These are phyloP conservation scores for Dendronephthya gigantea DNA, from an alignment of 64 coral and sea anemone genomes.

Conservation along the genomic window DNA sequence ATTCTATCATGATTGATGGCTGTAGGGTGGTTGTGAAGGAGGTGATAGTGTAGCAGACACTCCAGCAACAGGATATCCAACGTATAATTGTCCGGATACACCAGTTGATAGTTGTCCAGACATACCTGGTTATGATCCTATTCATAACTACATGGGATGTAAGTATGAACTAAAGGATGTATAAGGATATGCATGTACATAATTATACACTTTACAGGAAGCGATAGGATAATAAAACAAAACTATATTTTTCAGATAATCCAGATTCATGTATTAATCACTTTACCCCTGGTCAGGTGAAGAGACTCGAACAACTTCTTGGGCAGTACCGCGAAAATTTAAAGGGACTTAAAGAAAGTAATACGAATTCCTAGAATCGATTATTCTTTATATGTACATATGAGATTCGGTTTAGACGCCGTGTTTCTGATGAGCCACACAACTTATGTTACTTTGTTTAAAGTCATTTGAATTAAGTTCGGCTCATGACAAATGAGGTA, in stretches of 20 bases:
- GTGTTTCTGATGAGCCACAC: too few species aligned
- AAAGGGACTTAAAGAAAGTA: constrained; percentile 43
- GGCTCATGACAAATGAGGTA: too few species aligned
- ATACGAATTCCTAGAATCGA: constrained; percentile 1
- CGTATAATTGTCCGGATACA: constrained; percentile 41
- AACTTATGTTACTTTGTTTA: too few species aligned
- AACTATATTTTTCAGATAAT: not conserved
- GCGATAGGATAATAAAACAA: not conserved
- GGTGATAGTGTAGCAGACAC: constrained; percentile 61
- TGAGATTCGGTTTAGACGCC: too few species aligned
- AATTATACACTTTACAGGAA: not conserved
- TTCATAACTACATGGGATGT: constrained; percentile 82
- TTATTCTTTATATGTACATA: not conserved
- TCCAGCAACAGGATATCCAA: constrained; percentile 37
- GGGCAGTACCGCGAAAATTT: constrained; percentile 43
- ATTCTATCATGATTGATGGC: too few species aligned
- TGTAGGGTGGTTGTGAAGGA: constrained; percentile 46
- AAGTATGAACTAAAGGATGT: constrained; percentile 12
- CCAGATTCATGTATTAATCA: constrained; percentile 60
- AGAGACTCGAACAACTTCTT: constrained; percentile 40
- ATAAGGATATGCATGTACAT: not conserved
- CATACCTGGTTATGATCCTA: constrained; percentile 61
- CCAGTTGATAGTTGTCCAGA: constrained; percentile 50
- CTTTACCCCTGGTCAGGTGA: constrained; percentile 66
- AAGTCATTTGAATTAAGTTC: too few species aligned